Base-by-base conservation (phyloP, 2,113 vertebrate species). In the Paramormyrops kingsleyae region DNA sequence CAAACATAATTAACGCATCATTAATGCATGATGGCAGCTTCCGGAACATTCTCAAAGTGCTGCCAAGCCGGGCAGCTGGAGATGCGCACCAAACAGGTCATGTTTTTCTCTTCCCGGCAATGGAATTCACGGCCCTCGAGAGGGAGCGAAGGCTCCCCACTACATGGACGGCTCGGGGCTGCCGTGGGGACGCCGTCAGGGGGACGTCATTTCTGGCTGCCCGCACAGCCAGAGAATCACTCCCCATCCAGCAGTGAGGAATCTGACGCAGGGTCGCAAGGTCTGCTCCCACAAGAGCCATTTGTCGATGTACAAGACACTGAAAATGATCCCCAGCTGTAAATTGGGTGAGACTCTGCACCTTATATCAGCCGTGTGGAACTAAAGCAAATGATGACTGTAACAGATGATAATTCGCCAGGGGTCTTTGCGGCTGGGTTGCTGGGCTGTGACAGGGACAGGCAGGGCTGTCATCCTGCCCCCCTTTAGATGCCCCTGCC, bases 1-100 rank as follows among this genome's bases (percentile, higher is more conserved):
- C 89, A 87, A 87, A 90, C 85, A 87, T 88, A 90, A 91, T 91
- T 91, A 91, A 90, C 84, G 70, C 91, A 90, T 90, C 88, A 91
- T 90, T 89, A 91, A 90, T 89, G 86, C 74, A 49, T 74, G 49
- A 66, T 84, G 31, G n/a, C 85, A 77, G 62, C 44, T 31, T 47
- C 46, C 88, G 88, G 46, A 24, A 88, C 46, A 77, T 70, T 88
- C 59, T 70, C 42, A 88, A 74, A 86, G 83, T n/a, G 83, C 83
- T 49, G 83, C 83, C 83, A 49, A 86, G 44, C n/a, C 10, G 83
- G 44, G 83, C 24, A 24, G 44, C 42, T 39, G 83, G 44, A 46
- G 24, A 50, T 12, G 44, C n/a, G 87, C 42, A 52, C 49, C 21
- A 24, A 88, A 88, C 44, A 15, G 21, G 44, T 74, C 35, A 85